Evolutionary conservation across 1,140 invertebrate species (phyloP).

Genomic region (Leptopilina clavipes): DNA sequence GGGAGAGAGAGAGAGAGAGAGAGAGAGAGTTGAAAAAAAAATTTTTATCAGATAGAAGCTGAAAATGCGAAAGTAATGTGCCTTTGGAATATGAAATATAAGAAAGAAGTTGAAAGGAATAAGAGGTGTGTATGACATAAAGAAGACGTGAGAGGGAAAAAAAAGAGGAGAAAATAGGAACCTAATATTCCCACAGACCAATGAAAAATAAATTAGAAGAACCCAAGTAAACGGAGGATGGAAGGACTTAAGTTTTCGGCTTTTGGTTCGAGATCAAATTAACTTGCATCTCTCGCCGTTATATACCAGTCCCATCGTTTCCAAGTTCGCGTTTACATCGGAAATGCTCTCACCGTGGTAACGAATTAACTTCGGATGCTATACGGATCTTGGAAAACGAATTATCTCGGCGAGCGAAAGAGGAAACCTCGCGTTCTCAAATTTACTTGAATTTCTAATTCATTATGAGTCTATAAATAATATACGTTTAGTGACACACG

Average conservation of each 20-base stretch:
- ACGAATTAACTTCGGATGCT: slow-evolving; percentile 55
- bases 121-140: slow-evolving; percentile 41
- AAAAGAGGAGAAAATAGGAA: not conserved
- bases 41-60: not conserved
- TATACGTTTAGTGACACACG: not conserved
- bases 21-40: not conserved
- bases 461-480: slow-evolving; percentile 1
- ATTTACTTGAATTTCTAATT: slow-evolving; percentile 19
- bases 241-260: slow-evolving; percentile 55
- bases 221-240: slow-evolving; percentile 47
- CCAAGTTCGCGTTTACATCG: slow-evolving; percentile 48
- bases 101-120: slow-evolving; percentile 53
- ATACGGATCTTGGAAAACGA: slow-evolving; percentile 50
- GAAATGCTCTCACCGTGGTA: slow-evolving; percentile 47
- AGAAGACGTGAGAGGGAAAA: not conserved
- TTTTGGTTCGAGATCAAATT: slow-evolving; percentile 57
- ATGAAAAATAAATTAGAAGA: slow-evolving; percentile 63
- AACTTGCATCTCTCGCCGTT: slow-evolving; percentile 48
- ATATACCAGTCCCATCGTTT: slow-evolving; percentile 39
- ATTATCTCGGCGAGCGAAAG: slow-evolving; percentile 45
- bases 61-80: slow-evolving; percentile 28
- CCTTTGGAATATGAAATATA: slow-evolving; percentile 57
- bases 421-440: slow-evolving; percentile 7
- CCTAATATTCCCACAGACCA: slow-evolving; percentile 29
- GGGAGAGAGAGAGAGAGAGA: no score